A percentile compares a stretch with the other conserved stretches of the same genome.
These are phyloP conservation scores for Trachymyrmex cornetzi DNA, from an alignment of 1,140 invertebrate genomes.

Conservation along the genomic window DNA sequence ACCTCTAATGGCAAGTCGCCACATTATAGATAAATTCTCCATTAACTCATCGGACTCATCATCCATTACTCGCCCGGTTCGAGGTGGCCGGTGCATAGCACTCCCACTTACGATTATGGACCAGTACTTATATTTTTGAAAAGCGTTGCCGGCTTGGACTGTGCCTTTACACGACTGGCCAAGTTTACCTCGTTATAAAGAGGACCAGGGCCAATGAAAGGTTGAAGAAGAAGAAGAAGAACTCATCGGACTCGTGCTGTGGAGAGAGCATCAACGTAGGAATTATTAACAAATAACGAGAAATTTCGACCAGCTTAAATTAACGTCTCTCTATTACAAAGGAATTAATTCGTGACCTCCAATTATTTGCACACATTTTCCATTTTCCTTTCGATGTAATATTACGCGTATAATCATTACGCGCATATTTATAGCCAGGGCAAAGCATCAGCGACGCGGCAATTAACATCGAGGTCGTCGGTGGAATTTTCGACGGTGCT, in stretches of 20 bases:
- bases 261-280: background rate
- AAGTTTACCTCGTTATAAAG: too few relatives aligned
- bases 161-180: too few relatives aligned
- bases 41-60: background rate
- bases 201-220: too few relatives aligned
- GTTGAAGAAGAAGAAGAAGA: too few relatives aligned
- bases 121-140: too few relatives aligned
- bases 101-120: too few relatives aligned
- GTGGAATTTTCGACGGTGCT: constrained; percentile 61
- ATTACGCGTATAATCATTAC: constrained; percentile 22
- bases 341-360: background rate
- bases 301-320: background rate
- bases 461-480: constrained; percentile 63
- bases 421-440: constrained; percentile 12
- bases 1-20: too few relatives aligned
- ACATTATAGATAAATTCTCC: background rate
- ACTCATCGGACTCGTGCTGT: background rate
- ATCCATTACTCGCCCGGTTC: too few relatives aligned
- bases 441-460: constrained; percentile 42
- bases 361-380: background rate
- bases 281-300: background rate
- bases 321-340: background rate
- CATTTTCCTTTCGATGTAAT: constrained; percentile 12
- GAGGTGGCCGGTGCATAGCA: too few relatives aligned
- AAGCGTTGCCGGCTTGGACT: too few relatives aligned